These are phyloP conservation scores for Labeo catla DNA, from an alignment of 2,113 vertebrate species.

Conservation along the genomic window DNA sequence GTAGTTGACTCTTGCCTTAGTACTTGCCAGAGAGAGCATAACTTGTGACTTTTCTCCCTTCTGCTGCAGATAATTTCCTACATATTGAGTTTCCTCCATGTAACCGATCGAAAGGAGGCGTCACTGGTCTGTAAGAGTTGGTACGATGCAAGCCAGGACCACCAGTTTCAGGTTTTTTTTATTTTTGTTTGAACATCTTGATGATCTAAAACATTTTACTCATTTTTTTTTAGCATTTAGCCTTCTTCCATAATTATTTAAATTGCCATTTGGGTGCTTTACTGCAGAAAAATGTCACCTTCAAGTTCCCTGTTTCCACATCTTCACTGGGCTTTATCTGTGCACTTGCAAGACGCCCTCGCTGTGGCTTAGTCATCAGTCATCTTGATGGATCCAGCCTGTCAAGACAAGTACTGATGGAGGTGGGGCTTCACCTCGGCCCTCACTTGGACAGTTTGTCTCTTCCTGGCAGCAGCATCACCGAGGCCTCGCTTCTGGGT, in stretches of 20 bases:
- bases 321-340: constrained; percentile 77
- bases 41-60: background rate
- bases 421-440: constrained; percentile 73
- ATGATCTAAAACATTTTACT: background rate
- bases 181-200: background rate
- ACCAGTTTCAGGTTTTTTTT: constrained; percentile 76
- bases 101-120: constrained; percentile 83
- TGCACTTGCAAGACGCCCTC: constrained; percentile 65
- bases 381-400: constrained; percentile 77
- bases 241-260: background rate
- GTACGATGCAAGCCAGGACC: constrained; percentile 82
- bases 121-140: constrained; percentile 81
- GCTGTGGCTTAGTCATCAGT: constrained; percentile 76
- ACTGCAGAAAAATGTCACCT: constrained; percentile 74
- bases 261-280: background rate
- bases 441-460: constrained; percentile 76
- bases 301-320: constrained; percentile 78
- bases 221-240: background rate
- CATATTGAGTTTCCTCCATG: constrained; percentile 82
- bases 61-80: constrained; percentile 78
- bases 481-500: constrained; percentile 76
- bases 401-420: constrained; percentile 75
- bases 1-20: background rate
- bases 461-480: constrained; percentile 78
- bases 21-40: background rate